phyloP scores from a whole-genome alignment of 1,140 invertebrate genomes.

The Leptinotarsa defecta region DNA sequence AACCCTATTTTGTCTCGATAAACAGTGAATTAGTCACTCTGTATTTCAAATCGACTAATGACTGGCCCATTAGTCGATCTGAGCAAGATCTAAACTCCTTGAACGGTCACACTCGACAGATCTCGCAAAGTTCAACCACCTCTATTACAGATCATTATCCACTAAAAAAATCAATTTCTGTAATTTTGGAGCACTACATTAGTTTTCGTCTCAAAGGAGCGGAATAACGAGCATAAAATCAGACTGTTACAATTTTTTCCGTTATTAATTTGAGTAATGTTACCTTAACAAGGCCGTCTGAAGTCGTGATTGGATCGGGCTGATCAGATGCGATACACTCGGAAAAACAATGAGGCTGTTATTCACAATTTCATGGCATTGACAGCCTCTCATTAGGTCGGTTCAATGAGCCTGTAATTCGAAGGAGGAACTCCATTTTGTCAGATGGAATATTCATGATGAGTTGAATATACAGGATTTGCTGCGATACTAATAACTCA shows the following conservation, averaged over 20 bases:
- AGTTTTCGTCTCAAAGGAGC: not conserved
- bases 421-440: too few species aligned
- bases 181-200: not conserved
- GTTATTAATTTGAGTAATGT: not conserved
- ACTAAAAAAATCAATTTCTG: not conserved
- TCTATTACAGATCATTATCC: conserved; percentile 8
- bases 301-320: not conserved
- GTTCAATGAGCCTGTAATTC: too few species aligned
- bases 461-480: too few species aligned
- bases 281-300: conserved; percentile 5
- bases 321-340: not conserved
- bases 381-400: not conserved
- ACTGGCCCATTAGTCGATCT: not conserved
- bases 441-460: too few species aligned
- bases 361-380: conserved; percentile 3
- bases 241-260: not conserved
- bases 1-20: too few species aligned
- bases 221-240: conserved; percentile 1
- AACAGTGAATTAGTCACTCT: too few species aligned
- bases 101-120: conserved; percentile 20
- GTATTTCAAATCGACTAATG: not conserved
- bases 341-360: not conserved
- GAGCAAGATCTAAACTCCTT: not conserved
- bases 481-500: too few species aligned
- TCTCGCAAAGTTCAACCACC: conserved; percentile 13